Conservation (phyloP, 2,113 vertebrate species). For the Varanus salvator region DNA sequence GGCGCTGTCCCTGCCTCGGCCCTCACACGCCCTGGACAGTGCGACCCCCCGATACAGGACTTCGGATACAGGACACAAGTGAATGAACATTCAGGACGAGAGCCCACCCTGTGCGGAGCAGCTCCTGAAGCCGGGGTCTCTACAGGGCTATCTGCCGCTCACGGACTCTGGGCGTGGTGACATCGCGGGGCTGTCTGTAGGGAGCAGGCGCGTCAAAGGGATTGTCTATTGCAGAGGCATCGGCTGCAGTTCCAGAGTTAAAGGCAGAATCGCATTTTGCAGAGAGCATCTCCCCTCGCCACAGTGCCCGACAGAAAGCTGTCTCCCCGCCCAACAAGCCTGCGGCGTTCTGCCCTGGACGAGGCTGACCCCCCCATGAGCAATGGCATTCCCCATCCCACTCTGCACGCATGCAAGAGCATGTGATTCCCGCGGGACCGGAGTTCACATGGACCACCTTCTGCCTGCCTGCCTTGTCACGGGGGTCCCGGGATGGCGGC, state of each 20-base stretch:
- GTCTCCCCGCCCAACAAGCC: not conserved
- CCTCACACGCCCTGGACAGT: not conserved
- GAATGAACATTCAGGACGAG: constrained; percentile 41
- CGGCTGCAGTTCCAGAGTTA: constrained; percentile 34
- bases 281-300: constrained; percentile 8
- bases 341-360: not conserved
- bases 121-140: constrained; percentile 51
- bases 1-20: not conserved
- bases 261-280: constrained; percentile 27
- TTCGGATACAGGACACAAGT: constrained; percentile 41
- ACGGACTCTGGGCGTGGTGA: constrained; percentile 41
- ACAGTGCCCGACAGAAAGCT: not conserved
- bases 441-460: not conserved
- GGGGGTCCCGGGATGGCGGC: not conserved
- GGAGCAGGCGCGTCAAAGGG: constrained; percentile 43
- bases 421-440: not conserved
- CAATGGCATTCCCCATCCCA: not conserved
- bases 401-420: not conserved
- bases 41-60: constrained; percentile 14
- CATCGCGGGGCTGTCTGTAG: constrained; percentile 42
- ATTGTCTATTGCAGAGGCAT: constrained; percentile 35
- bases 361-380: not conserved
- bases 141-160: constrained; percentile 75
- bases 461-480: not conserved
- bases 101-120: constrained; percentile 67